Evolutionary conservation across 2,113 vertebrate species (phyloP), one percentile per base, ranked within the genome.

Genomic region (Neotoma lepida): DNA sequence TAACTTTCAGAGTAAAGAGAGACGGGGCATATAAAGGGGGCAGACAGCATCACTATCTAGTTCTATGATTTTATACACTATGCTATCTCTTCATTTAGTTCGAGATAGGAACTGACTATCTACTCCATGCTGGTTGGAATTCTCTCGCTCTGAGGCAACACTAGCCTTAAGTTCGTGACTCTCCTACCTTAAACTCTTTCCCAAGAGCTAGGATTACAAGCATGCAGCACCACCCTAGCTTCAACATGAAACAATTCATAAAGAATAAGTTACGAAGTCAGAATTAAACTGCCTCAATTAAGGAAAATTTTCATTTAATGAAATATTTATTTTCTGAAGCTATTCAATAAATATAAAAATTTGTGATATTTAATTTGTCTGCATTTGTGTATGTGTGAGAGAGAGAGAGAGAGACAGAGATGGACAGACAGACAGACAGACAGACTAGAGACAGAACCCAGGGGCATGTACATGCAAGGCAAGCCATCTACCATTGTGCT

Each of bases 301-400:
- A 93, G 39, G n/a, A n/a, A 96, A 88, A 91, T 39, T 12, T 90
- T 39, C 9, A 89, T 54, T 68, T 95, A 93, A 49, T 86, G 10
- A 86, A 81, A 58, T 76, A 90, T 44, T 8, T 73, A 66, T 80
- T 94, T 93, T 94, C 12, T 86, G 51, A 85, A 46, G 4, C 81
- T 94, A 89, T 76, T 22, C 78, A 44, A 86, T 56, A 41, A 90
- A 73, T 87, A 64, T 61, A 49, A 61, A 4, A 22, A 58, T 71
- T 64, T 20, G 3, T 78, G 78, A 89, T 9, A 35, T 49, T 30
- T 41, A 44, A 35, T n/a, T 33, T 46, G 33, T 54, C 24, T 80
- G 33, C 56, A 33, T n/a, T 20, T n/a, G 9, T 24, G 49, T 56
- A n/a, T 30, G 26, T 76, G 4, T 35, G 39, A 41, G 68, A 73